These are phyloP conservation scores for Coptodon rendalli DNA, from an alignment of 2,113 vertebrate genomes.

Conservation along the genomic window DNA sequence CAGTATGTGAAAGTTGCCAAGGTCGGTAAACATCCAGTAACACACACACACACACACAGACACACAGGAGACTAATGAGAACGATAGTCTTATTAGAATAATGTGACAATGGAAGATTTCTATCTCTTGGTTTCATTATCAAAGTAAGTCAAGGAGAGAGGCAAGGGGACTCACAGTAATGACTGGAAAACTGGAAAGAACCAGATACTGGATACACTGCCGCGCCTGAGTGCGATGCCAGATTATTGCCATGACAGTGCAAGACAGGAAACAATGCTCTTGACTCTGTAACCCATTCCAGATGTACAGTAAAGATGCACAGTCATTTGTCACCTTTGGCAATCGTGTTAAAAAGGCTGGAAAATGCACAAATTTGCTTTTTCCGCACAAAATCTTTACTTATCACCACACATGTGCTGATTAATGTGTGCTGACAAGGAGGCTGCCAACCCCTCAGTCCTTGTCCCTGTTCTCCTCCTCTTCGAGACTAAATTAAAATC, in stretches of 20 bases:
- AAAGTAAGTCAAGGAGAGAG: conserved; percentile 39
- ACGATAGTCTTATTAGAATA: conserved; percentile 21
- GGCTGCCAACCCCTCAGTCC: background rate
- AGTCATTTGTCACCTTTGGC: background rate
- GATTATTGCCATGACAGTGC: background rate
- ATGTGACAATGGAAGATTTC: conserved; percentile 14
- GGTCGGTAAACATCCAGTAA: conserved; percentile 33
- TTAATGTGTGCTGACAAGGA: background rate
- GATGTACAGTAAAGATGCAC: background rate
- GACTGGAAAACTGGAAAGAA: conserved; percentile 9
- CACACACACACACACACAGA: background rate
- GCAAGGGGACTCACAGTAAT: conserved; percentile 9
- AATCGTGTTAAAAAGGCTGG: background rate
- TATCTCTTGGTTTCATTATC: conserved; percentile 33
- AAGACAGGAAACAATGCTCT: background rate
- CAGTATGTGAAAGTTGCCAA: conserved; percentile 24
- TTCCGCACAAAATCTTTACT: background rate
- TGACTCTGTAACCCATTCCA: background rate
- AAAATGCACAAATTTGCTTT: background rate
- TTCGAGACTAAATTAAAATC: conserved; percentile 3
- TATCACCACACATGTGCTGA: background rate
- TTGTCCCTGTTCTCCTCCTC: background rate
- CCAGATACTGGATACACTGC: background rate
- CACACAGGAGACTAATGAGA: background rate
- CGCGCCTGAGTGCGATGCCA: background rate